Conservation (phyloP, 2,113 vertebrate species). For the Okapia johnstoni region DNA sequence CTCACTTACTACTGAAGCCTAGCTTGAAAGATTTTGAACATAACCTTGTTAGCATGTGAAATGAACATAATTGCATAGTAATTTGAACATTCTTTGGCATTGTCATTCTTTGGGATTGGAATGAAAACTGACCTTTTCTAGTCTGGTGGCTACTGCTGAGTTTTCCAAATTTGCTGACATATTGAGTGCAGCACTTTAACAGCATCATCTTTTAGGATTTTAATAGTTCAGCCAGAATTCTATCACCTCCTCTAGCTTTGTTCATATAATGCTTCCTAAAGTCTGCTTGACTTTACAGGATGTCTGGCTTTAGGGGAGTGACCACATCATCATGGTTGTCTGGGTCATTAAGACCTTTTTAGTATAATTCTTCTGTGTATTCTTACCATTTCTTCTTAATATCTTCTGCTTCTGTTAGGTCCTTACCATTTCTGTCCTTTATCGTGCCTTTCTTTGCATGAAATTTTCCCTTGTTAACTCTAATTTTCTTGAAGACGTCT, state of each 20-base stretch:
- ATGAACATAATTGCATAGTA: not conserved
- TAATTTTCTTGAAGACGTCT: not conserved
- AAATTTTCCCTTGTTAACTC: not conserved
- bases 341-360: not conserved
- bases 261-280: not conserved
- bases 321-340: not conserved
- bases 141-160: not conserved
- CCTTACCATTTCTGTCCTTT: not conserved
- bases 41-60: not conserved
- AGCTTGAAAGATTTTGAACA: not conserved
- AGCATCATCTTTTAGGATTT: not conserved
- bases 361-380: not conserved
- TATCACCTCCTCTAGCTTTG: not conserved
- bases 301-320: not conserved
- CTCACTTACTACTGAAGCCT: rapidly evolving
- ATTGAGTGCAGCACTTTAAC: not conserved
- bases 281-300: not conserved
- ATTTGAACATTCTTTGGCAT: not conserved
- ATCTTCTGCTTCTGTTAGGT: not conserved
- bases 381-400: not conserved
- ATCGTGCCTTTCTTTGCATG: rapidly evolving
- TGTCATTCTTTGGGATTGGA: not conserved
- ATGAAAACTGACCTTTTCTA: not conserved
- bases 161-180: not conserved
- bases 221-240: not conserved